Conservation (phyloP, 2,797 vertebrate genomes). For the Acrocephalus scirpaceus region DNA sequence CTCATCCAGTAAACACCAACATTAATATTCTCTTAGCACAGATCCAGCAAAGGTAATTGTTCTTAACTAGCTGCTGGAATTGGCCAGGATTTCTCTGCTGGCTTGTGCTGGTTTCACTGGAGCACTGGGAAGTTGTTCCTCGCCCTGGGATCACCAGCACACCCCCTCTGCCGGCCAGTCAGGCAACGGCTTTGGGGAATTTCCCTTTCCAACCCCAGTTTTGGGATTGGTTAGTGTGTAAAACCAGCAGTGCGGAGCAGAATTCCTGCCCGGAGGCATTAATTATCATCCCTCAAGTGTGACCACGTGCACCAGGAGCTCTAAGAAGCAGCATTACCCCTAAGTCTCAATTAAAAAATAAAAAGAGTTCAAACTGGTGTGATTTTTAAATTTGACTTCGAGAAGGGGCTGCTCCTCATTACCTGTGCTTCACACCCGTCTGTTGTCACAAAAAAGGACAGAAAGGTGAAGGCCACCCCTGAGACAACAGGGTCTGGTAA, state of each 20-base stretch:
- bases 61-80: neutral
- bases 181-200: neutral
- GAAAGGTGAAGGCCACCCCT: neutral
- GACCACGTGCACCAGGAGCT: neutral
- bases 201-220: neutral
- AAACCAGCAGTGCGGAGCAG: neutral
- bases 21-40: neutral
- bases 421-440: neutral
- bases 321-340: neutral
- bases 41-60: neutral
- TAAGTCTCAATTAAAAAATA: neutral
- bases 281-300: neutral
- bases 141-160: neutral
- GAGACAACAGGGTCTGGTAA: accelerated
- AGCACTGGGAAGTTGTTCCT: neutral
- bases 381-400: neutral
- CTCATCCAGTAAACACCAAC: neutral
- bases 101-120: neutral
- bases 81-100: neutral
- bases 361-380: no score
- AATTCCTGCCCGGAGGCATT: neutral
- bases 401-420: neutral
- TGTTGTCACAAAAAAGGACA: neutral
- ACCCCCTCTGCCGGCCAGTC: constrained; percentile 32
- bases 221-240: neutral